Base-by-base conservation (phyloP, 1,140 invertebrate species). In the Ostrea denselamellosa region DNA sequence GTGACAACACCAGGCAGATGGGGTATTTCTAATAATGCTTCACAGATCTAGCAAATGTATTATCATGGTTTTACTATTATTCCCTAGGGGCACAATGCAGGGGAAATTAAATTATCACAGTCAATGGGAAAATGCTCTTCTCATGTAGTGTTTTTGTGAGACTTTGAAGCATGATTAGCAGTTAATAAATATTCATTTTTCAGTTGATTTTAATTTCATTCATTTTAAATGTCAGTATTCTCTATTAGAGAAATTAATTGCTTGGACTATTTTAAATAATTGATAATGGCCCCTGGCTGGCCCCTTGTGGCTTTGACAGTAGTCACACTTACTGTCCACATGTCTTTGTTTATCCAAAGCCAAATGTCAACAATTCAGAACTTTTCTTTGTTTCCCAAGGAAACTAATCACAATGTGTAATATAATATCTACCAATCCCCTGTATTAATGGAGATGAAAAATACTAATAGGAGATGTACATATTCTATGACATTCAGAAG, bases 1-100 rank as follows among this genome's bases (percentile, higher is more conserved):
- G 44, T 83, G 82, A 83, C 82, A 83, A 83, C 82, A 83, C 44
- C 82, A 34, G 82, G 82, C 82, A 83, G 82, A 52, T 83, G 82
- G 82, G 52, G 82, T 22, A 52, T 53, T 52, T 53, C 44, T 53
- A 53, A 83, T 53, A 53, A 83, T 53, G 82, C 82, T 83, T 83
- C 44, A 83, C 44, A 54, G n/a, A 53, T 83, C 52, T 52, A 83
- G 52, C 82, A 83, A 83, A 83, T 83, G 82, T 83, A 83, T 54
- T 54, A 83, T 77, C 68, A 22, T 77, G 68, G 25, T 77, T 77
- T 77, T 77, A 83, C 8, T 52, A 54, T 54, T 83, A 83, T 83
- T 83, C 44, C 82, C 44, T 83, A 83, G 52, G 51, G 82, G 82
- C 44, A 52, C 82, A 83, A 52, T 53, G 8, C 52, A 83, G 82